phyloP scores from a whole-genome alignment of 1,140 invertebrate species.

The Saccostrea glomerata region DNA sequence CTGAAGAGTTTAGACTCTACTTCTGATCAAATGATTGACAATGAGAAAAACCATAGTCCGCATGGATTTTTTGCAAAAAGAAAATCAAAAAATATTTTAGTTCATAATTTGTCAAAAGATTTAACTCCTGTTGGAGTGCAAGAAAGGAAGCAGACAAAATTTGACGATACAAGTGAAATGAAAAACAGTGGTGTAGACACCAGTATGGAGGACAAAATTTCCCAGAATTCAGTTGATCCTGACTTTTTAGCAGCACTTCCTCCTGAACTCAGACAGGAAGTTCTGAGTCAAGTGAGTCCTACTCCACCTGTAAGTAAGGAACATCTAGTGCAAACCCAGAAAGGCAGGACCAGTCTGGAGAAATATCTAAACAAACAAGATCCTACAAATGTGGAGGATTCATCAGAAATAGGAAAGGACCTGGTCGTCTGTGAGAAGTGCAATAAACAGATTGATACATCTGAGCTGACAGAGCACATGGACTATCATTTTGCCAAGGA shows the following conservation, averaged over 20 bases:
- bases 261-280: conserved; percentile 42
- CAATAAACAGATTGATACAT: conserved; percentile 70
- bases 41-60: background rate
- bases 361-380: conserved; percentile 25
- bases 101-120: background rate
- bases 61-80: background rate
- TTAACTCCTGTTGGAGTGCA: background rate
- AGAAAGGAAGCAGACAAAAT: background rate
- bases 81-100: background rate
- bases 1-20: background rate
- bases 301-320: background rate
- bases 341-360: background rate
- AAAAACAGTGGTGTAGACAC: background rate
- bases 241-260: conserved; percentile 35
- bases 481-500: conserved; percentile 79
- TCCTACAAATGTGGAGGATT: background rate
- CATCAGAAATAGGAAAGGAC: background rate
- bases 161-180: background rate
- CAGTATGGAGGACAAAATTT: background rate
- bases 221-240: conserved; percentile 38
- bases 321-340: conserved; percentile 25
- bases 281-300: conserved; percentile 18
- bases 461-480: conserved; percentile 79
- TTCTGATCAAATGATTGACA: background rate
- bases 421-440: conserved; percentile 76